Percentiles rank a stretch among this genome's conserved stretches.
phyloP scores from a whole-genome alignment of 2,113 vertebrate genomes.

The Hemichromis elongatus region DNA sequence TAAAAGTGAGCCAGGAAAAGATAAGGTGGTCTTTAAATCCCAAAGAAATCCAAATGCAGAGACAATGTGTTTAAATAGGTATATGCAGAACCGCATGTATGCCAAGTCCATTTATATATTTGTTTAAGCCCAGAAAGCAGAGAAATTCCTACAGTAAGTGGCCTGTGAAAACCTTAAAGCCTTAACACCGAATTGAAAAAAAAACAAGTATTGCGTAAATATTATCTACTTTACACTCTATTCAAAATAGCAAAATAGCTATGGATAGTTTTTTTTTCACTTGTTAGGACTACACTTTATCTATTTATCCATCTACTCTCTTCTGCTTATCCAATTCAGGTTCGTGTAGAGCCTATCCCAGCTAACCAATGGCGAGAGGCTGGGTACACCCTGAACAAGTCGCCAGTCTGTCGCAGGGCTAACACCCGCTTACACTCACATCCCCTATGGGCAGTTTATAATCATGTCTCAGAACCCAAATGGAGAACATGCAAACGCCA shows the following conservation, averaged over 20 bases:
- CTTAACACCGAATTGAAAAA: not conserved
- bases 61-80: not conserved
- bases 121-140: not conserved
- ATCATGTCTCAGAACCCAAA: not conserved
- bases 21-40: slow-evolving; percentile 19
- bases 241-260: not conserved
- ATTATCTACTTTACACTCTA: not conserved
- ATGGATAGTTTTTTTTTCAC: rapidly evolving
- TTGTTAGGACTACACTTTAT: not conserved
- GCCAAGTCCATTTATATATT: not conserved
- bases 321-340: not conserved
- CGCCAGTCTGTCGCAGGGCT: not conserved
- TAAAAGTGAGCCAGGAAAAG: slow-evolving; percentile 19
- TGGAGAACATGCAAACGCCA: not conserved
- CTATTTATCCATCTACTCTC: not conserved
- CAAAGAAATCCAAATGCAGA: not conserved
- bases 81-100: not conserved
- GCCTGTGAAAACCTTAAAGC: not conserved
- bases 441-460: not conserved
- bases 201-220: not conserved
- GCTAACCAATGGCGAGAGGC: not conserved
- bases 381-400: not conserved
- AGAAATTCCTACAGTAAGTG: not conserved
- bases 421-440: not conserved
- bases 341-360: not conserved